Evolutionary conservation across 2,113 vertebrate species (phyloP).

Genomic region (Antennarius striatus): DNA sequence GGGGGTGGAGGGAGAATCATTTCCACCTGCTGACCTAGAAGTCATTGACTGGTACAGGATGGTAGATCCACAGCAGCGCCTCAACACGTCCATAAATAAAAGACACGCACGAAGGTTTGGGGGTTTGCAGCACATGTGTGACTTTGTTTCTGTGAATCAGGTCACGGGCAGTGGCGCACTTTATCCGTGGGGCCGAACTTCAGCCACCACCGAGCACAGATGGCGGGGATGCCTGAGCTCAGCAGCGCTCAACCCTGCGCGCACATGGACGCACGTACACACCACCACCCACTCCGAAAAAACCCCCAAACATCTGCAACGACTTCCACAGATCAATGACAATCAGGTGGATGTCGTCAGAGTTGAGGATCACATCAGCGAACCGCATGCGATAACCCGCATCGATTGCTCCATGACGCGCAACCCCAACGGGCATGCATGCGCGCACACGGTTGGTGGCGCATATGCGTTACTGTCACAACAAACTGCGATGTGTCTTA

Average conservation of each 20-base stretch:
- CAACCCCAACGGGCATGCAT: neutral
- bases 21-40: conserved; percentile 1
- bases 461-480: conserved; percentile 55
- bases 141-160: conserved; percentile 51
- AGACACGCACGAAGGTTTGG: too few relatives aligned
- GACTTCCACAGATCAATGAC: conserved; percentile 34
- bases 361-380: conserved; percentile 34
- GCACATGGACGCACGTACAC: conserved; percentile 1
- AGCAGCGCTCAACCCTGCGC: conserved; percentile 33
- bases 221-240: conserved; percentile 69
- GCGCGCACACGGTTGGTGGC: conserved; percentile 56
- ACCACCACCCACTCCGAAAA: conserved; percentile 14
- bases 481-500: conserved; percentile 44
- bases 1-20: neutral
- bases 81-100: conserved; percentile 4
- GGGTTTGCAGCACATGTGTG: too few relatives aligned
- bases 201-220: conserved; percentile 68
- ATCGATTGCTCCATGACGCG: conserved; percentile 41
- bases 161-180: conserved; percentile 68
- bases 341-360: conserved; percentile 31
- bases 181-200: conserved; percentile 74
- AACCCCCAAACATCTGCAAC: conserved; percentile 22
- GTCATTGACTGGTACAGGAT: neutral
- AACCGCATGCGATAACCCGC: conserved; percentile 35
- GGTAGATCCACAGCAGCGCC: neutral